Percentiles rank a stretch among this genome's conserved stretches.
Evolutionary conservation across 2,888 invertebrate genomes (phyloP).

Genomic region (Lamellibrachia columna): DNA sequence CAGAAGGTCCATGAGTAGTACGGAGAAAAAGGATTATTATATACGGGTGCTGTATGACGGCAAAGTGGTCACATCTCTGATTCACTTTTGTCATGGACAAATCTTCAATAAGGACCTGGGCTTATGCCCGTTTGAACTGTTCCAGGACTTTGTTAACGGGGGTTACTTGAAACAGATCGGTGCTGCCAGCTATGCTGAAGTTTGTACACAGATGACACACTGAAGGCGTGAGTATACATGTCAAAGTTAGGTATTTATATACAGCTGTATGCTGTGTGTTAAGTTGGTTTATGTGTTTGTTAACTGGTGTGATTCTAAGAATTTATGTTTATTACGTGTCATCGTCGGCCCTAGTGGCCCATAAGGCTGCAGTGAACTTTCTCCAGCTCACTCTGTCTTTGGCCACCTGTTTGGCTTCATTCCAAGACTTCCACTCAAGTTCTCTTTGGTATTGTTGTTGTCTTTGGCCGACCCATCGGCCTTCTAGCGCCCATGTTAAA

Average conservation of each 20-base stretch:
- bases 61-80: slow-evolving; percentile 81
- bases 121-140: slow-evolving; percentile 86
- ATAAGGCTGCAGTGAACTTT: too few relatives aligned
- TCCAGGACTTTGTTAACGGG: slow-evolving; percentile 86
- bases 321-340: too few relatives aligned
- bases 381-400: too few relatives aligned
- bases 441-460: too few relatives aligned
- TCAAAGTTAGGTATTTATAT: not conserved
- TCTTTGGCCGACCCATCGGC: too few relatives aligned
- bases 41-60: slow-evolving; percentile 88
- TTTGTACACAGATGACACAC: not conserved
- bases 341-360: too few relatives aligned
- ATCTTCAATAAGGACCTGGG: slow-evolving; percentile 39
- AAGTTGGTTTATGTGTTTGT: not conserved
- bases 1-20: slow-evolving; percentile 23
- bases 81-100: slow-evolving; percentile 77
- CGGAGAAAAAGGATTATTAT: slow-evolving; percentile 72
- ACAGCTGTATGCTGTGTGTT: not conserved
- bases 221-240: not conserved
- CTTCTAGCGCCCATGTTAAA: too few relatives aligned
- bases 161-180: slow-evolving; percentile 81
- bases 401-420: too few relatives aligned
- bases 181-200: not conserved
- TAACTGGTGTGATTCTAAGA: not conserved
- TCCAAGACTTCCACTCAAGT: too few relatives aligned